phyloP scores from a whole-genome alignment of 2,797 vertebrate genomes.

The Propithecus deckenii region DNA sequence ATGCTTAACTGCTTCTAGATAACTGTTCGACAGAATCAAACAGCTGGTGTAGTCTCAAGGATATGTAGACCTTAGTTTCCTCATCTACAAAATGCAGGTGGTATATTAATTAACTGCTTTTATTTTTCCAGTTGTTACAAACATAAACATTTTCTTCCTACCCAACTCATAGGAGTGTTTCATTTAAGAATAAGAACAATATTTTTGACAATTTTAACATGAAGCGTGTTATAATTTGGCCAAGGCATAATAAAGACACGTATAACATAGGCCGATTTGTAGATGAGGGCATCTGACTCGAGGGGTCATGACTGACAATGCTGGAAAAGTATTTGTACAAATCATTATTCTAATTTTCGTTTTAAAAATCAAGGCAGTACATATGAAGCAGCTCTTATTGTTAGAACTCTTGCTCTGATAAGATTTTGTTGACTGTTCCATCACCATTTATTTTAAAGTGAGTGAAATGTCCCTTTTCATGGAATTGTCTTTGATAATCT shows the following conservation, averaged over 20 bases:
- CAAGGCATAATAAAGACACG: background rate
- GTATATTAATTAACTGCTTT: constrained; percentile 9
- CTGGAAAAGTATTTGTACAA: background rate
- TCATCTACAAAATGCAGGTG: background rate
- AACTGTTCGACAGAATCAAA: background rate
- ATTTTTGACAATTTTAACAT: constrained; percentile 30
- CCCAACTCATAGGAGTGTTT: background rate
- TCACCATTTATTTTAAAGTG: background rate
- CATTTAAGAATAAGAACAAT: background rate
- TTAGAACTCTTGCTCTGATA: background rate
- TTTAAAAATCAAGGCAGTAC: constrained; percentile 3
- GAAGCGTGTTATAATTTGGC: background rate
- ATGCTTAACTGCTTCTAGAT: background rate
- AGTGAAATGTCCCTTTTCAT: background rate
- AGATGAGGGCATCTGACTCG: background rate
- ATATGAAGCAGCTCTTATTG: background rate
- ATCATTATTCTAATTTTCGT: background rate
- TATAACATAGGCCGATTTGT: background rate
- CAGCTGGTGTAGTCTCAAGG: background rate
- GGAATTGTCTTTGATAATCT: background rate
- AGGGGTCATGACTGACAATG: background rate
- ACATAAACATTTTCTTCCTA: background rate
- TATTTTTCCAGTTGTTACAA: constrained; percentile 32
- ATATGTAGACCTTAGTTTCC: background rate
- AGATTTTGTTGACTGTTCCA: background rate